phyloP scores from a whole-genome alignment of 2,797 vertebrate genomes.

The Neopelma chrysocephalum region DNA sequence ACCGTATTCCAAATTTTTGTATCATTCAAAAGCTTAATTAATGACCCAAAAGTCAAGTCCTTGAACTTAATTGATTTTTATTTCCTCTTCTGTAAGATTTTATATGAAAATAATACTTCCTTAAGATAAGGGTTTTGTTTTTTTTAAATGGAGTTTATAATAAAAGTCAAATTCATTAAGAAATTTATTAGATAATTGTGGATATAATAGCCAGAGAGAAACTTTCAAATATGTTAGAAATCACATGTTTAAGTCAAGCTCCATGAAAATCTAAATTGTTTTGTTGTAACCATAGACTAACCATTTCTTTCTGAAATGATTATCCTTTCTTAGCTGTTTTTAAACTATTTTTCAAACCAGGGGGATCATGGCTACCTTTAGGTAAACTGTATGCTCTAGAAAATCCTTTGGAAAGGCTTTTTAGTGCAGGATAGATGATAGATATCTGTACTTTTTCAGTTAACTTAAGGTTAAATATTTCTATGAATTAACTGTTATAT shows the following conservation, averaged over 20 bases:
- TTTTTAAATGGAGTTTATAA: neutral
- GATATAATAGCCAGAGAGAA: neutral
- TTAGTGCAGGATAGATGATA: neutral
- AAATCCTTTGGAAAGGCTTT: neutral
- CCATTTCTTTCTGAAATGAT: neutral
- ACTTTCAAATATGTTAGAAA: neutral
- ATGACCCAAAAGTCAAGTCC: no score
- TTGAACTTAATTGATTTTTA: neutral
- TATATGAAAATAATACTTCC: neutral
- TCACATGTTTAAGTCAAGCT: neutral
- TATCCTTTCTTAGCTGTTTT: neutral
- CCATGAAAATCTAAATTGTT: neutral
- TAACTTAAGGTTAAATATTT: conserved; percentile 4
- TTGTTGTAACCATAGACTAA: neutral
- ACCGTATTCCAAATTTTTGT: neutral
- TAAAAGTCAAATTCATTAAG: neutral
- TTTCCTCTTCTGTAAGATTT: neutral
- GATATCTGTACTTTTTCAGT: neutral
- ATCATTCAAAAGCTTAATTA: neutral
- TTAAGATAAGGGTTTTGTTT: neutral
- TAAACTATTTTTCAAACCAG: neutral
- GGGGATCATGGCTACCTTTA: neutral
- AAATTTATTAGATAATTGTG: neutral
- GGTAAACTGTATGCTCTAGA: neutral
- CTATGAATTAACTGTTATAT: conserved; percentile 51